Evolutionary conservation across 2,888 invertebrate genomes (phyloP), one percentile per base, ranked within the genome.

Genomic region (Argyresthia goedartella): DNA sequence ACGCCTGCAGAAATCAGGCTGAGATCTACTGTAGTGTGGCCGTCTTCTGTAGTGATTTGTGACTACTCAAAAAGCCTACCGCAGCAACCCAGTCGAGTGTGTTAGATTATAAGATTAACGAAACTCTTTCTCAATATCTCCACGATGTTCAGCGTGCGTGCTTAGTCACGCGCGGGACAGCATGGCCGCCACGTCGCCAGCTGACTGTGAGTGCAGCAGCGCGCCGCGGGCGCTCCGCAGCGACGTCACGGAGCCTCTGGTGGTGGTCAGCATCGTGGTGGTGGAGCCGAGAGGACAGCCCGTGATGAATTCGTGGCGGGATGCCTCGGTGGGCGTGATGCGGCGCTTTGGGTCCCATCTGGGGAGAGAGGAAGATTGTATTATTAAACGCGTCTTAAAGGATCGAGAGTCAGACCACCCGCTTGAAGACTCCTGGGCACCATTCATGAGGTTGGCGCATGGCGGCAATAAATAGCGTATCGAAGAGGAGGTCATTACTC

Each of bases 311-410:
- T 95, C 95, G 80, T 97, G 97, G 52, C 93, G 91, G 16, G 94
- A 89, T 1, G 97, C 97, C 72, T 97, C 96, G 52, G 94, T 95
- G 0, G 97, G 95, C 4, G 95, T 96, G 91, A 97, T 92, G 57
- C 97, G 91, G 57, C 94, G 93, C 69, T 93, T 92, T 14, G 97
- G 94, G 81, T 97, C 96, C 97, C 97, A 98, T 76, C 95, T 95
- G 81, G 4, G 70, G 49, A 55, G 53, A 56, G 54, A n/a, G 61
- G 60, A 59, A 54, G 25, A 54, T 25, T 13, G 3, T 39, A 8
- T 39, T 39, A 39, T 9, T 3, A 39, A 3, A 25, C 6, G 25
- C 25, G 2, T 25, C 25, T 4, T 25, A 25, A 25, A 25, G 25
- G 25, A 25, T 4, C 25, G 25, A 25, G 6, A 25, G 25, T 4